Evolutionary conservation across 2,797 vertebrate species (phyloP).

Genomic region (Etheostoma nigrum): DNA sequence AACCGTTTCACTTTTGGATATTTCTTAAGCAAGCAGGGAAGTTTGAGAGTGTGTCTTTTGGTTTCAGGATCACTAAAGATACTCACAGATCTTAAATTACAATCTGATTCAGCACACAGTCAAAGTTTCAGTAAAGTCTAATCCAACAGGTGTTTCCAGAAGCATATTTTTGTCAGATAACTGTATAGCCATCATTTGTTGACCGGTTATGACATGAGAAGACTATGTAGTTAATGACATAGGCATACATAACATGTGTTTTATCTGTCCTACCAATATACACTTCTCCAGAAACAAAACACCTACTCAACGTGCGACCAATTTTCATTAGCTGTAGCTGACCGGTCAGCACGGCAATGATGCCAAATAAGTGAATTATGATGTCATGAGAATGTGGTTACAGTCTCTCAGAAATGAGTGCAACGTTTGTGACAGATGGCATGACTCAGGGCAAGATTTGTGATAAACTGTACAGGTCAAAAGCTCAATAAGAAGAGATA

Average conservation of each 20-base stretch:
- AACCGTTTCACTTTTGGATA: constrained; percentile 41
- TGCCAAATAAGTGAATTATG: constrained; percentile 9
- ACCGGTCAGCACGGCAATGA: constrained; percentile 6
- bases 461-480: constrained; percentile 16
- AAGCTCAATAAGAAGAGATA: constrained; percentile 6
- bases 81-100: neutral
- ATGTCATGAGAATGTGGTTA: constrained; percentile 21
- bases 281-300: neutral
- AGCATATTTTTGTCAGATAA: neutral
- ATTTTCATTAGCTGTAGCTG: neutral
- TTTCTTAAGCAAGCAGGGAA: neutral
- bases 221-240: neutral
- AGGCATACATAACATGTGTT: neutral
- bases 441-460: neutral
- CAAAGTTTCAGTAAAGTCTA: constrained; percentile 11
- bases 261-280: neutral
- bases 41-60: constrained; percentile 29
- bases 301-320: constrained; percentile 16
- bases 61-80: constrained; percentile 35
- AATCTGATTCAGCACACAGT: constrained; percentile 25
- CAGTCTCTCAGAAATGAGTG: neutral
- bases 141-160: neutral
- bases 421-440: neutral
- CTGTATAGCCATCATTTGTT: neutral
- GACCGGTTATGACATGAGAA: neutral